A percentile compares a stretch with the other conserved stretches of the same genome.
Conservation (phyloP, 1,140 invertebrate species). For the Mylabris phalerata region DNA sequence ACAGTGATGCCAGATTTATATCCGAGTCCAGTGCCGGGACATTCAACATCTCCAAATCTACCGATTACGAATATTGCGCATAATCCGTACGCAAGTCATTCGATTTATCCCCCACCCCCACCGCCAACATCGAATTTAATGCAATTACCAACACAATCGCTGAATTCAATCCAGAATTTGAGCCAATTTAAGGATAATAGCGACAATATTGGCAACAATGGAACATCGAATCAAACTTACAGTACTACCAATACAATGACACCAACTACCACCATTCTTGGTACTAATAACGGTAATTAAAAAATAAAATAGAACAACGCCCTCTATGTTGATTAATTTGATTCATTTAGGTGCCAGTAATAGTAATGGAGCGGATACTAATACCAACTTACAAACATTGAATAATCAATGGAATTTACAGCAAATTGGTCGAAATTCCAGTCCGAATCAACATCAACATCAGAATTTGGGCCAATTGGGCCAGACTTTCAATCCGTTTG, state of each 20-base stretch:
- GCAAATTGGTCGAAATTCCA: slow-evolving; percentile 25
- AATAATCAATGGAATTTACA: slow-evolving; percentile 26
- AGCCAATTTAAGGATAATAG: slow-evolving; percentile 26
- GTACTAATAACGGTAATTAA: too few relatives aligned
- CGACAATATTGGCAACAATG: slow-evolving; percentile 16
- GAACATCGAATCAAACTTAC: slow-evolving; percentile 24
- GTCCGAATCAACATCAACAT: slow-evolving; percentile 22
- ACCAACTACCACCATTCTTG: background rate
- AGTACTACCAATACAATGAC: slow-evolving; percentile 1
- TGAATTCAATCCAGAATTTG: slow-evolving; percentile 31
- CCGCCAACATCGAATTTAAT: slow-evolving; percentile 23
- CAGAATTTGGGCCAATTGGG: slow-evolving; percentile 22
- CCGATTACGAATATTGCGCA: slow-evolving; percentile 14
- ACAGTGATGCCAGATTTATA: slow-evolving; percentile 36
- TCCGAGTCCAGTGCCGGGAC: slow-evolving; percentile 23
- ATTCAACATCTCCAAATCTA: slow-evolving; percentile 37
- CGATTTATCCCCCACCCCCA: slow-evolving; percentile 23
- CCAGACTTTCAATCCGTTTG: slow-evolving; percentile 26
- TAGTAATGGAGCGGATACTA: slow-evolving; percentile 25
- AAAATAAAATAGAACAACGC: background rate
- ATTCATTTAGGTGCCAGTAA: slow-evolving; percentile 23
- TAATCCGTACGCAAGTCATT: slow-evolving; percentile 37
- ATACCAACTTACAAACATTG: slow-evolving; percentile 14
- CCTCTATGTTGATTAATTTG: background rate
- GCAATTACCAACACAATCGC: slow-evolving; percentile 36